phyloP scores from a whole-genome alignment of 2,888 invertebrate genomes.

The Epinotia ramella region DNA sequence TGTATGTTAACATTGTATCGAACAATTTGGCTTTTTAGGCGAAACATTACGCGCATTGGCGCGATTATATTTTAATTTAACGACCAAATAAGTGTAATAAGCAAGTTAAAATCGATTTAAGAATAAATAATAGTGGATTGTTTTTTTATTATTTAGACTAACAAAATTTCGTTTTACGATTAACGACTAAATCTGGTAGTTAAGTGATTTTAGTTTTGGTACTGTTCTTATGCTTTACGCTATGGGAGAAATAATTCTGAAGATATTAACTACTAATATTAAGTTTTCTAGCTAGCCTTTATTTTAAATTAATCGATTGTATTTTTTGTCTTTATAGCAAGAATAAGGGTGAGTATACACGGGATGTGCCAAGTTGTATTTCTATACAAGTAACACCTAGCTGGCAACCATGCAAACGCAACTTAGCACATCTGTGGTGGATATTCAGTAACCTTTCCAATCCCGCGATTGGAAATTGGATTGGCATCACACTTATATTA shows the following conservation, averaged over 20 bases:
- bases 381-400: no score
- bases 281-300: neutral
- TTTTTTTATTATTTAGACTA: slow-evolving; percentile 28
- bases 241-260: neutral
- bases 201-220: slow-evolving; percentile 17
- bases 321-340: neutral
- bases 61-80: slow-evolving; percentile 52
- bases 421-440: no score
- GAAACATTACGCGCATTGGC: slow-evolving; percentile 59
- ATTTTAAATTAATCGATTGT: neutral
- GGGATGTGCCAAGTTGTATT: no score
- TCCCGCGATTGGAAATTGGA: neutral
- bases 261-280: slow-evolving; percentile 14
- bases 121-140: slow-evolving; percentile 17
- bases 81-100: slow-evolving; percentile 64
- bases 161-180: slow-evolving; percentile 8
- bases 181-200: slow-evolving; percentile 17
- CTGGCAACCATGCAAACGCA: no score
- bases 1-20: slow-evolving; percentile 14
- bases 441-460: no score
- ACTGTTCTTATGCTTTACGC: neutral
- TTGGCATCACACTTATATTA: neutral
- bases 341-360: no score
- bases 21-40: slow-evolving; percentile 71
- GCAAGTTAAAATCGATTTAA: slow-evolving; percentile 47